Percentiles rank a stretch among this genome's conserved stretches.
Evolutionary conservation across 2,888 invertebrate genomes (phyloP).

Genomic region (Agonopterix alstromeriana): DNA sequence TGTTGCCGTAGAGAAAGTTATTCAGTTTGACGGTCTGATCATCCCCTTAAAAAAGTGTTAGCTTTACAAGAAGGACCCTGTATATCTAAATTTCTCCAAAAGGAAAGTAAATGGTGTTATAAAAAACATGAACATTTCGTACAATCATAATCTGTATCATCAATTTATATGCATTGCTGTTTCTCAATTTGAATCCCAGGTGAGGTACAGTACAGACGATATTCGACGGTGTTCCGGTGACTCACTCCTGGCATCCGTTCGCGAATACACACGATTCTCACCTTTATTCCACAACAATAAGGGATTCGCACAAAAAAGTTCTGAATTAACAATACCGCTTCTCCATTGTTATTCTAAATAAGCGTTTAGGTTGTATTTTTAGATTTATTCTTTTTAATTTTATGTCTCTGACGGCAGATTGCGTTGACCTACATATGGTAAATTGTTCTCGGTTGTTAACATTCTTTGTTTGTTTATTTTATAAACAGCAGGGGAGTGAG

Average conservation of each 20-base stretch:
- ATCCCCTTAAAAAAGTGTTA: no score
- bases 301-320: background rate
- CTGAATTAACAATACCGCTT: conserved; percentile 18
- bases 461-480: conserved; percentile 7
- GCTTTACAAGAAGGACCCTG: no score
- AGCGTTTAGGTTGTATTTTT: conserved; percentile 36
- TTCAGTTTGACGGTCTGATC: no score
- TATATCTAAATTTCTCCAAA: no score
- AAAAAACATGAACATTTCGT: background rate
- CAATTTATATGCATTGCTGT: conserved; percentile 45
- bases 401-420: conserved; percentile 32
- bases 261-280: background rate
- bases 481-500: background rate
- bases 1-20: no score
- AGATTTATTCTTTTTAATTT: conserved; percentile 31
- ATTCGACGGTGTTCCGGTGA: conserved; percentile 60
- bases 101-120: no score
- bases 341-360: conserved; percentile 50
- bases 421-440: conserved; percentile 36
- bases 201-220: conserved; percentile 45
- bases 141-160: conserved; percentile 9
- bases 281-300: background rate
- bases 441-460: conserved; percentile 15
- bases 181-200: conserved; percentile 35
- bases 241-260: conserved; percentile 24